Evolutionary conservation across 2,888 invertebrate species (phyloP).

Genomic region (Trachelus iudaicus): DNA sequence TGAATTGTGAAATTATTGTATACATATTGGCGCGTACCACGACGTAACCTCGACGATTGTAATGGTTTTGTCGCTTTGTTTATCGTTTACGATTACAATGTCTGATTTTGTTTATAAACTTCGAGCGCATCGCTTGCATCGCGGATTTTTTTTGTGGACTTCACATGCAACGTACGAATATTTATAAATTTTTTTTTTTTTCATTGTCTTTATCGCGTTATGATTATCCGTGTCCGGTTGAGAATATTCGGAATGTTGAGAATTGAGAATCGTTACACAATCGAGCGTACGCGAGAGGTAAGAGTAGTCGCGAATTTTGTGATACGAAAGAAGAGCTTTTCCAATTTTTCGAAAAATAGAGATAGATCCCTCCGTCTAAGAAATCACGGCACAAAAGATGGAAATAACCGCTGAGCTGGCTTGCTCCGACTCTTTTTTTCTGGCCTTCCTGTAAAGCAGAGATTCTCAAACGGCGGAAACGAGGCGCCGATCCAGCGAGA

Average conservation of each 20-base stretch:
- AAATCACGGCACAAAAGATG: not conserved
- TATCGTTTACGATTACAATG: constrained; percentile 20
- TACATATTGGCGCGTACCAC: no score
- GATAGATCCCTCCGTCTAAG: not conserved
- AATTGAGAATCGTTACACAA: not conserved
- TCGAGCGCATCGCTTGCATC: not conserved
- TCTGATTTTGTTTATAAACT: constrained; percentile 21
- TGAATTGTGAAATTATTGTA: no score
- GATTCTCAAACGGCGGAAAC: not conserved
- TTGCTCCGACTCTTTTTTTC: not conserved
- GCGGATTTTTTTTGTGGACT: no score
- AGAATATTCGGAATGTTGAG: no score
- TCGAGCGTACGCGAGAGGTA: not conserved
- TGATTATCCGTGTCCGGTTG: not conserved
- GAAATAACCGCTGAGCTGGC: constrained; percentile 1
- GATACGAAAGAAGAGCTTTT: not conserved
- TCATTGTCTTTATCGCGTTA: not conserved
- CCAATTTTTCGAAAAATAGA: not conserved
- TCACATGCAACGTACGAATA: no score
- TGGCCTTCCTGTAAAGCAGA: constrained; percentile 4
- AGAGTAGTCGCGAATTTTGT: no score
- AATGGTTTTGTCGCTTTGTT: constrained; percentile 2
- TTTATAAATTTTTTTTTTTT: not conserved
- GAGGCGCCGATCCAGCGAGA: not conserved
- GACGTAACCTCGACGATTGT: no score